Evolutionary conservation across 2,797 vertebrate genomes (phyloP).

Genomic region (Spheniscus humboldti): DNA sequence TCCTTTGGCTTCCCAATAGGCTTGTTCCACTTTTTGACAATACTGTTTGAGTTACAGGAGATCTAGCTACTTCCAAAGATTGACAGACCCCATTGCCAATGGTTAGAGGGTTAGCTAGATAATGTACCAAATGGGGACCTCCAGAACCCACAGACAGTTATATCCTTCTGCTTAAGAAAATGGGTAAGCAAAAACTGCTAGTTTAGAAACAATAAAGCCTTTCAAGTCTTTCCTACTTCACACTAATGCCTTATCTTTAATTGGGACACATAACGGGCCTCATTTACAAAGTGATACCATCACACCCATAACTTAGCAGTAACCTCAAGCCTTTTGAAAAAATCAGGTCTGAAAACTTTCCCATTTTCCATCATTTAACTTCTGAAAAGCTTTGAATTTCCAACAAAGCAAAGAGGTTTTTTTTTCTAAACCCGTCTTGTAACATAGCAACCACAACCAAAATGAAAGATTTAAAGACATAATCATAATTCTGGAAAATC

Average conservation of each 20-base stretch:
- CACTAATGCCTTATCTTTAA: background rate
- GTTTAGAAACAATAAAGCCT: background rate
- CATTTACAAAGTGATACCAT: background rate
- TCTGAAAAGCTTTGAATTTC: constrained; percentile 32
- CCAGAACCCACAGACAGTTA: background rate
- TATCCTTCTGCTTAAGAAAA: background rate
- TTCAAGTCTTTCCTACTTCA: background rate
- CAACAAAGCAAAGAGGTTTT: background rate
- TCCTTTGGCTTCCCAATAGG: background rate
- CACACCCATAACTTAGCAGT: background rate
- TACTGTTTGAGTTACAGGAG: background rate
- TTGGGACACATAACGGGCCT: background rate
- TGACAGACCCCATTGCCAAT: no score
- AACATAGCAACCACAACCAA: constrained; percentile 53
- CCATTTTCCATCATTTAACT: constrained; percentile 12
- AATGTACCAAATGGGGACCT: background rate
- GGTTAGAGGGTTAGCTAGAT: background rate
- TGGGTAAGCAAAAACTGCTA: background rate
- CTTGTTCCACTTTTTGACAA: background rate
- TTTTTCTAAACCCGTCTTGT: constrained; percentile 22
- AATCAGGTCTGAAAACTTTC: background rate
- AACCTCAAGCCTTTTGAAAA: background rate
- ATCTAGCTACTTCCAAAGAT: background rate
- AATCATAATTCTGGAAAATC: constrained; percentile 66
- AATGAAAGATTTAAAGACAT: constrained; percentile 60